Conservation (phyloP, 1,140 invertebrate genomes). For the Triops cancriformis region DNA sequence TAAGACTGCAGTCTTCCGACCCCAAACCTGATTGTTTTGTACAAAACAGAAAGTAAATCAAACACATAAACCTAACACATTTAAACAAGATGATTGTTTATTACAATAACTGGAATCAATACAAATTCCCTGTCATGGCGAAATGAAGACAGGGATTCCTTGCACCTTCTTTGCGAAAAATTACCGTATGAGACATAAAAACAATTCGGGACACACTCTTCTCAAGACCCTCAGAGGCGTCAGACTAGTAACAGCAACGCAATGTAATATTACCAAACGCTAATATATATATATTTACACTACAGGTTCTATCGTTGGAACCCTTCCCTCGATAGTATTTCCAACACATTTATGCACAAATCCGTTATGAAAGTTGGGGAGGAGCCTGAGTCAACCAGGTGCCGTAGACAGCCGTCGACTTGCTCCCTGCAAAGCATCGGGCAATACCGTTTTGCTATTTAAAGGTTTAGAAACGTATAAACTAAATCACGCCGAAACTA, state of each 20-base stretch:
- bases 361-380: not conserved
- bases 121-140: too few species aligned
- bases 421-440: conserved; percentile 58
- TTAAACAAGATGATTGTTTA: too few species aligned
- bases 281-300: not conserved
- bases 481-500: conserved; percentile 27
- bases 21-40: too few species aligned
- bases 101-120: too few species aligned
- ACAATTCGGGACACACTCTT: not conserved
- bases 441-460: conserved; percentile 61
- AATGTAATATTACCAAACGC: not conserved
- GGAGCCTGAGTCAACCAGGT: not conserved
- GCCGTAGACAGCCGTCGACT: conserved; percentile 47
- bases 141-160: too few species aligned
- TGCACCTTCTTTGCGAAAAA: not conserved
- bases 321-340: not conserved
- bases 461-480: conserved; percentile 26
- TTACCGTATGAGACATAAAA: not conserved
- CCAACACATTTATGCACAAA: not conserved
- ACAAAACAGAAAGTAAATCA: too few species aligned
- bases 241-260: not conserved
- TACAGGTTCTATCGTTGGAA: not conserved
- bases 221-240: not conserved
- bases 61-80: too few species aligned
- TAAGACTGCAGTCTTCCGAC: too few species aligned